Base-by-base conservation (phyloP, 2,888 invertebrate genomes). In the Caenorhabditis wallacei region DNA sequence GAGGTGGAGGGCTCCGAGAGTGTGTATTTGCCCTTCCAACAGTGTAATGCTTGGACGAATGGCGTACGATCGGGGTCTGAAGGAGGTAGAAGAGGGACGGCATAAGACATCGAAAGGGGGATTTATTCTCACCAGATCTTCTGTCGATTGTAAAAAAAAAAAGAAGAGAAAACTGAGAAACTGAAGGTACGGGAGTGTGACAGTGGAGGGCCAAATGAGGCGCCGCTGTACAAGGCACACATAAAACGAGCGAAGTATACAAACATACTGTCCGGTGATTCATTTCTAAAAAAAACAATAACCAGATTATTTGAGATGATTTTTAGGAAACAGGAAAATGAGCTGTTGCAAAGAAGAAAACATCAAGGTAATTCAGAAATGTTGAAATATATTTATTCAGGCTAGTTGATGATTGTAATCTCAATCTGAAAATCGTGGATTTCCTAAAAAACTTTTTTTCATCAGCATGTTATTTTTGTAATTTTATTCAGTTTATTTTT, bases 1-100 rank as follows among this genome's bases (percentile, higher is more conserved):
- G 70, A 51, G 64, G 37, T 22, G 63, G 24, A 70, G 71, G 71
- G 66, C 66, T 68, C 54, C 18, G 46, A 24, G 66, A 26, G 80
- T 71, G 71, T 80, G 72, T 80, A 72, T 80, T 80, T 80, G 80
- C 72, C 80, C 61, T 72, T 64, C 80, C 71, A 80, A 80, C 72
- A 80, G 80, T 80, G 80, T 80, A 80, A 80, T 80, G 80, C 66
- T 66, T 51, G 66, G 64, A 26, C 71, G 72, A 80, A 72, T 71
- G 72, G 66, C 72, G 72, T 80, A 66, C 66, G 72, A 66, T 80
- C 66, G 80, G 71, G 63, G 35, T 26, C 26, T n/a, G 18, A n/a
- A 18, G 46, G 18, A 48, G 46, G 46, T 18, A 18, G 46, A 18
- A 48, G 61, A 43, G 3, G 61, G 22, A 43, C 24, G 61, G 24